Evolutionary conservation across 2,888 invertebrate species (phyloP).

Genomic region (Ophioninae sp.): DNA sequence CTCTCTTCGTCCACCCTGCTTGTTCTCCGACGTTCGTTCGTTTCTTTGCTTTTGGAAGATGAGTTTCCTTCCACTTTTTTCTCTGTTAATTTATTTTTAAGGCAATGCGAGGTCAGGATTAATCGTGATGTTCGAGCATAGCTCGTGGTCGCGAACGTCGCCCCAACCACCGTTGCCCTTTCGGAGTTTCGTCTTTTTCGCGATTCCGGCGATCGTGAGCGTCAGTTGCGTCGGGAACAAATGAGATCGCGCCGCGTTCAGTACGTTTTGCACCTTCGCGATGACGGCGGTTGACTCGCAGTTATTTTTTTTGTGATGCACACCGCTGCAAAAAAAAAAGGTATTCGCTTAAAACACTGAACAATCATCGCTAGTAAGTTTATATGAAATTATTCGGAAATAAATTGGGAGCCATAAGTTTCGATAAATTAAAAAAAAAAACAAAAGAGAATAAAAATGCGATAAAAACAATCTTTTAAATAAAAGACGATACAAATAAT

Average conservation of each 20-base stretch:
- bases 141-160: constrained; percentile 88
- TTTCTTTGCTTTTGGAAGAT: neutral
- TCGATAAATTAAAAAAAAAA: neutral
- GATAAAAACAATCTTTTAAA: neutral
- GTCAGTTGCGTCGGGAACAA: constrained; percentile 88
- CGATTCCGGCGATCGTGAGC: constrained; percentile 85
- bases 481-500: neutral
- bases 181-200: constrained; percentile 88
- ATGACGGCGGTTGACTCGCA: constrained; percentile 93
- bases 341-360: neutral
- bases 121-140: constrained; percentile 82
- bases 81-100: constrained; percentile 58
- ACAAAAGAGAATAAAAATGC: neutral
- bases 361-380: neutral
- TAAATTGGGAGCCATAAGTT: neutral
- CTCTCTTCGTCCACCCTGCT: neutral
- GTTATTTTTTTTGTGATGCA: constrained; percentile 96
- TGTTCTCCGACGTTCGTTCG: constrained; percentile 2
- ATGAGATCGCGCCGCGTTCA: constrained; percentile 87
- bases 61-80: constrained; percentile 16
- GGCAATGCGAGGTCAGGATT: constrained; percentile 74
- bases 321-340: constrained; percentile 87
- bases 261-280: constrained; percentile 91
- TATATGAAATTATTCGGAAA: neutral
- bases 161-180: constrained; percentile 99